Evolutionary conservation across 92 coral and sea anemone genomes (phyloP), one percentile per base, ranked within the genome.

Genomic region (Ricordea florida): DNA sequence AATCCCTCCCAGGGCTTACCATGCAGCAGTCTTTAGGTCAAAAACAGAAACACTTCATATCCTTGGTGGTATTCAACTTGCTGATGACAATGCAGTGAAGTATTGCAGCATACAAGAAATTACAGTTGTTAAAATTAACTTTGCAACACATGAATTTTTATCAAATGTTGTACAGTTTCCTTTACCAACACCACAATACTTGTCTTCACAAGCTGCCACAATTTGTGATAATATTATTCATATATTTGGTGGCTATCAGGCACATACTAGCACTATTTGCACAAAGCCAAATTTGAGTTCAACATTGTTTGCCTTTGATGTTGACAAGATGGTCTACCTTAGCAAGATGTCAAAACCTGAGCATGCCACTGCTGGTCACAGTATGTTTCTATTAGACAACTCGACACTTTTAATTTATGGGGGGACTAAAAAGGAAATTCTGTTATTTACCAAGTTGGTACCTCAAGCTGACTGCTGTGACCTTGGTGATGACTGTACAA

Each of bases 321-420:
- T 72, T 24, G 66, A 38, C 67, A 57, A 72, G 55, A 2, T 18
- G 36, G 66, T 43, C 40, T 38, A 55, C 66, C 67, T 46, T 7
- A 49, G 57, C 28, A 47, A 49, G 37, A 10, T 25, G 3, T 4
- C 28, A 27, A 28, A 28, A 15, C 20, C 4, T 26, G 20, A 72
- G 24, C 68, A 72, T 72, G 79, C 40, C 47, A 72, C 57, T 56
- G 68, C 79, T 29, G 57, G 79, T 35, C 78, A 71, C 59, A 72
- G 79, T 43, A 72, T 74, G 62, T 42, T 74, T 26, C 23, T 43
- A 20, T 61, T 74, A 42, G 50, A 61, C 34, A 61, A 20, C 6
- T 74, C 81, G 5, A 32, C 81, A 1, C n/a, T 58, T 14, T 28
- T 74, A 31, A 74, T 74, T n/a, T 45, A 36, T 74, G 81, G 81